phyloP scores from a whole-genome alignment of 2,113 vertebrate genomes.

The Apeltes quadracus region DNA sequence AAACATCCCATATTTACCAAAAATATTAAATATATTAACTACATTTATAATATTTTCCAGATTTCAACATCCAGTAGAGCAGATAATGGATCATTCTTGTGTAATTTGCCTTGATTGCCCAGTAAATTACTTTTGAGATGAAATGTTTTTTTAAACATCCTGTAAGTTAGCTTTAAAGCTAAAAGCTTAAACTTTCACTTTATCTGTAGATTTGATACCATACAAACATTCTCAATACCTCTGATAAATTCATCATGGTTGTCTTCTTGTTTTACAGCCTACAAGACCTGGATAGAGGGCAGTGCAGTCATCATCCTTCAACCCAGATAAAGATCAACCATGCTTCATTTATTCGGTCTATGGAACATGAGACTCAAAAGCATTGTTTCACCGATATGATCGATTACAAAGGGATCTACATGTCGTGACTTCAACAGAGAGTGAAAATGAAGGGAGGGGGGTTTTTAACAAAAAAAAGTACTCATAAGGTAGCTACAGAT shows the following conservation, averaged over 20 bases:
- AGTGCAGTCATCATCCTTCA: constrained; percentile 69
- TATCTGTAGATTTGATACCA: background rate
- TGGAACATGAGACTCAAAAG: constrained; percentile 59
- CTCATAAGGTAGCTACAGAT: constrained; percentile 19
- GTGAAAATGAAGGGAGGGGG: constrained; percentile 15
- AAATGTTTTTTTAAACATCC: background rate
- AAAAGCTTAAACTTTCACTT: background rate
- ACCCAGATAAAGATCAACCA: constrained; percentile 68
- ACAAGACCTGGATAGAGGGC: constrained; percentile 57
- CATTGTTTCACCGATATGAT: constrained; percentile 53
- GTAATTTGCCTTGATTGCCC: background rate
- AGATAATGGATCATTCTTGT: background rate
- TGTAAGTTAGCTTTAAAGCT: background rate
- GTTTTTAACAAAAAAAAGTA: background rate
- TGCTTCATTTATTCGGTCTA: constrained; percentile 68
- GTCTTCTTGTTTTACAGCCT: constrained; percentile 46
- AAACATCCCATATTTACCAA: too few relatives aligned
- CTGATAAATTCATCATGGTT: constrained; percentile 30
- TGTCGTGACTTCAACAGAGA: constrained; percentile 24
- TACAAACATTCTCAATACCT: constrained; percentile 1
- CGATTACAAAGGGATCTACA: constrained; percentile 47
- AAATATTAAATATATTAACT: too few relatives aligned
- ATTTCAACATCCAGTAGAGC: background rate
- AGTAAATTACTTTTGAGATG: background rate
- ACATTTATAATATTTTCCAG: background rate